Conservation (phyloP, 2,113 vertebrate genomes). For the Gavialis gangeticus region DNA sequence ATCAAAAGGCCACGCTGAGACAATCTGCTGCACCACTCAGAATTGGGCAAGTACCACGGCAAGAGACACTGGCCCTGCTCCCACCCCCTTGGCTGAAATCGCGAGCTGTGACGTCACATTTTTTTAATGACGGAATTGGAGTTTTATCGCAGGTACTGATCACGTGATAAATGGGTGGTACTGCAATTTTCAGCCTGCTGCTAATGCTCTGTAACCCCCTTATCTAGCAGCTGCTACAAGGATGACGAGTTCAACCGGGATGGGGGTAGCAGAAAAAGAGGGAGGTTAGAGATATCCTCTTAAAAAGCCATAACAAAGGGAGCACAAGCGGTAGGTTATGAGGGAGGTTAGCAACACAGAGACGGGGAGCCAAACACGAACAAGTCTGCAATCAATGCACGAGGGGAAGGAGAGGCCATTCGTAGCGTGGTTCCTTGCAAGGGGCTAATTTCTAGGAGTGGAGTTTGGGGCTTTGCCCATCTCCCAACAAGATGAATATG, state of each 20-base stretch:
- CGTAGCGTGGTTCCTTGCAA: not conserved
- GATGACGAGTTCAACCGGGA: no score
- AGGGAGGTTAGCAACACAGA: not conserved
- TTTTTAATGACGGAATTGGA: not conserved
- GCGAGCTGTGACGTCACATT: not conserved
- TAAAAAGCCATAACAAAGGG: no score
- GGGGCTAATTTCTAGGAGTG: not conserved
- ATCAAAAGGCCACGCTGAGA: no score
- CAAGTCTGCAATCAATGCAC: not conserved
- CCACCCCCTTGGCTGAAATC: not conserved
- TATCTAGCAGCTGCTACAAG: not conserved
- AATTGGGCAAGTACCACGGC: not conserved
- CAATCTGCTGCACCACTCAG: not conserved
- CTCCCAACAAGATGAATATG: not conserved
- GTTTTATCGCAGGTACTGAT: not conserved
- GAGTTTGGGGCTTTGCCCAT: not conserved
- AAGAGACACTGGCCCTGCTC: not conserved
- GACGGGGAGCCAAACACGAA: not conserved
- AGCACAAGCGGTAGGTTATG: not conserved
- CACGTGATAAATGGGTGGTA: constrained; percentile 46
- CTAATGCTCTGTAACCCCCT: not conserved
- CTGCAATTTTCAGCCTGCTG: constrained; percentile 16
- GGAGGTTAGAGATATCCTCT: no score
- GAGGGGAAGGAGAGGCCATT: not conserved
- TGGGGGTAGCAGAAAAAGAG: no score